phyloP scores from a whole-genome alignment of 1,140 invertebrate species.

The Ceratosolen fusciceps region DNA sequence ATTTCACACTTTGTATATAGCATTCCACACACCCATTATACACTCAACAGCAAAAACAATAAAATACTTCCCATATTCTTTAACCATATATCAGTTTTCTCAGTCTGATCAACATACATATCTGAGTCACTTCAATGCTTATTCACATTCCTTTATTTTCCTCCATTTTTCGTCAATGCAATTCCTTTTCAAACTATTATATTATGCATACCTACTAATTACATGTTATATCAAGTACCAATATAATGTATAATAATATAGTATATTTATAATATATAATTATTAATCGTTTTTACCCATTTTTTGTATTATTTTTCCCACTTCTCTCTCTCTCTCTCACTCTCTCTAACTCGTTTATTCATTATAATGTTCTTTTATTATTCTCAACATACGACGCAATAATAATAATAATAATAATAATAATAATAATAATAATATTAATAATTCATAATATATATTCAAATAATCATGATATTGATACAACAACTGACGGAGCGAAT shows the following conservation, averaged over 20 bases:
- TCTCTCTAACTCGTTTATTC: constrained; percentile 39
- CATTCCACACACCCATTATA: constrained; percentile 52
- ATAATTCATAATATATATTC: constrained; percentile 61
- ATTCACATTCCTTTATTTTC: constrained; percentile 50
- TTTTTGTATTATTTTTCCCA: constrained; percentile 46
- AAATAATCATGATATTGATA: constrained; percentile 58
- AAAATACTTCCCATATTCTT: constrained; percentile 46
- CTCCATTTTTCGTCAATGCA: constrained; percentile 53
- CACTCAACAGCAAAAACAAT: constrained; percentile 55
- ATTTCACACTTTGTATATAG: constrained; percentile 57
- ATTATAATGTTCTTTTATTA: constrained; percentile 48
- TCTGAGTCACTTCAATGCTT: constrained; percentile 51
- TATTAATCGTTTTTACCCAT: constrained; percentile 54
- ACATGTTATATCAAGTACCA: constrained; percentile 60
- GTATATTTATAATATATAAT: constrained; percentile 58
- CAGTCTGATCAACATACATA: constrained; percentile 31
- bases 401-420: constrained; percentile 57
- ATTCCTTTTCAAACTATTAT: constrained; percentile 51
- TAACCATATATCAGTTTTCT: constrained; percentile 22
- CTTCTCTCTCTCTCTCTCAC: constrained; percentile 39
- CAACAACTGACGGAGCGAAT: constrained; percentile 53
- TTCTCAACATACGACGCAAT: constrained; percentile 52
- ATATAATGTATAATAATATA: constrained; percentile 57
- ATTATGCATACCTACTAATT: constrained; percentile 60
- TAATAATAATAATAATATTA: constrained; percentile 56